phyloP scores from a whole-genome alignment of 2,113 vertebrate genomes.

The Varanus salvator region DNA sequence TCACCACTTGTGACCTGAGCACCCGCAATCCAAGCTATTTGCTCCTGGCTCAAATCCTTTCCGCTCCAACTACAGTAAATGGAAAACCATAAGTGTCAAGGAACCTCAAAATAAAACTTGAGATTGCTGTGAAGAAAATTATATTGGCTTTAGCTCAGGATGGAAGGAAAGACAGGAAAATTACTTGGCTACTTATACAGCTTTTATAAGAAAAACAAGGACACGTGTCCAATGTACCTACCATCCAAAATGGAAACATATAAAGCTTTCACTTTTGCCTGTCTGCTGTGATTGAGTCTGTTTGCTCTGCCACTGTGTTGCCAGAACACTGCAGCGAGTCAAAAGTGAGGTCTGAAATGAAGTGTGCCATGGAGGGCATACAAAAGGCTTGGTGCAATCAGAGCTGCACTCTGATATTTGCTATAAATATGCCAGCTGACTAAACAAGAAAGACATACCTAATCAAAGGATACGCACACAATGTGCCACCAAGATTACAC shows the following conservation, averaged over 20 bases:
- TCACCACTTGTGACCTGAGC: neutral
- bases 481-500: neutral
- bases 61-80: constrained; percentile 15
- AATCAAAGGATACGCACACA: neutral
- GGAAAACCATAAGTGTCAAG: constrained; percentile 36
- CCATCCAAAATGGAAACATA: constrained; percentile 18
- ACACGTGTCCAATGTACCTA: neutral
- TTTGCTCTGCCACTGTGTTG: neutral
- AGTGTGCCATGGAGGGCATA: neutral
- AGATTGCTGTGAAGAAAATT: neutral
- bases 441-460: neutral
- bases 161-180: constrained; percentile 26
- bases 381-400: neutral
- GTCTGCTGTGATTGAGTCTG: neutral
- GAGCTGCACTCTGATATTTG: constrained; percentile 34
- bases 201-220: neutral
- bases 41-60: constrained; percentile 15
- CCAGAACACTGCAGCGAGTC: neutral
- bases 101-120: constrained; percentile 46
- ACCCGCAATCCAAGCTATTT: neutral
- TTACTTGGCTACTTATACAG: neutral
- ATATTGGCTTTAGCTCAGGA: constrained; percentile 9
- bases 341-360: neutral
- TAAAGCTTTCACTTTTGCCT: constrained; percentile 21
- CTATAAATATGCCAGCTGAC: constrained; percentile 11